Evolutionary conservation across 2,888 invertebrate species (phyloP).

Genomic region (Tanaodytes sp.): DNA sequence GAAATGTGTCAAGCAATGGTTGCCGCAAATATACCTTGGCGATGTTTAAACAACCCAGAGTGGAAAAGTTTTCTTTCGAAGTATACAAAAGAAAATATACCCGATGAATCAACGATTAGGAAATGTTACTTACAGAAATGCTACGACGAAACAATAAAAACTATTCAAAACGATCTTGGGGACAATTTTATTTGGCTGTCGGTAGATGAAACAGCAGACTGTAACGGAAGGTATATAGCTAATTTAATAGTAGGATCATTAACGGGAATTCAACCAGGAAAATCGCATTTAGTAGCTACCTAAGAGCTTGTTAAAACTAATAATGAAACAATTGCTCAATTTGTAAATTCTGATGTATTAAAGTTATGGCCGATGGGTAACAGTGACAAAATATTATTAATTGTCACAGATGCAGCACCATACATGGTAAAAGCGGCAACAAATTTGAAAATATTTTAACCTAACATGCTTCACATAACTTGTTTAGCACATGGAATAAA

Average conservation of each 20-base stretch:
- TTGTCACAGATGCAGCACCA: conserved; percentile 15
- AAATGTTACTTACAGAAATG: not conserved
- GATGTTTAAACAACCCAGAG: not conserved
- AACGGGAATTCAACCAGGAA: not conserved
- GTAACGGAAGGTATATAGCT: not conserved
- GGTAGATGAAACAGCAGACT: not conserved
- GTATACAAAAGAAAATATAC: conserved; percentile 4
- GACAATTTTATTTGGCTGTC: conserved; percentile 2
- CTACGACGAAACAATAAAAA: not conserved
- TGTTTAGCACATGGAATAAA: conserved; percentile 12
- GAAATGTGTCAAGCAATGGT: conserved; percentile 26
- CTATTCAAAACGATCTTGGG: not conserved
- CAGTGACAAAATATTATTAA: conserved; percentile 10
- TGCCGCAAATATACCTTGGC: conserved; percentile 17
- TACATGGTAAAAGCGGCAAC: conserved; percentile 20
- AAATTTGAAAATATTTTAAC: conserved; percentile 6
- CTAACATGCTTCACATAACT: conserved; percentile 14
- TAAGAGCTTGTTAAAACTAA: conserved; percentile 8
- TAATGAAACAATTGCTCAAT: conserved; percentile 4
- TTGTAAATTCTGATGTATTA: conserved; percentile 5
- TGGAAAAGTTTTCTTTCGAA: conserved; percentile 6
- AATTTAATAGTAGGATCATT: conserved; percentile 5
- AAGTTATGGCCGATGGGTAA: conserved; percentile 10
- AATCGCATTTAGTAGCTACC: conserved; percentile 1
- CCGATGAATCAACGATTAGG: not conserved